Base-by-base conservation (phyloP, 2,797 vertebrate genomes). In the Hippocampus kuda region DNA sequence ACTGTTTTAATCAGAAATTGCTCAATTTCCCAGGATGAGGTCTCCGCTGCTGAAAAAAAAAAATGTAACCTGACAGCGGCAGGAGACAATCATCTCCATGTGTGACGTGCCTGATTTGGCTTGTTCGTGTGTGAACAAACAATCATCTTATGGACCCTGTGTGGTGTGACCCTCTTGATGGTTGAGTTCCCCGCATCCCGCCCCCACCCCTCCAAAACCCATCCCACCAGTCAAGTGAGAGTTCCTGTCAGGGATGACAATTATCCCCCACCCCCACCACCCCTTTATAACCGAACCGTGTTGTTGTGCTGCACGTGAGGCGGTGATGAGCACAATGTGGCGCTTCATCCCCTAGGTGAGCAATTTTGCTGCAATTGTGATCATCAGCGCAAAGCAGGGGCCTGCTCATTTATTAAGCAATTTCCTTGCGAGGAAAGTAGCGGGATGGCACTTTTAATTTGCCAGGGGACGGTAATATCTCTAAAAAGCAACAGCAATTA, bases 1-100 rank as follows among this genome's bases (percentile, higher is more conserved):
- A 90, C 90, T 91, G 93, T 91, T 93, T 93, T 92, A 92, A 90
- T 90, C 91, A 90, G 87, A 91, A 92, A 92, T 91, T 90, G 91
- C 85, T 92, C 91, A 88, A 90, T 92, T 93, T 93, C 89, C 90
- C 87, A 91, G 90, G 91, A 93, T 90, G 90, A 92, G 88, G 88
- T 90, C 89, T 90, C 85, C 79, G 80, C 87, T 87, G 85, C 88
- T 89, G 81, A 62, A 79, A 76, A 57, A 80, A 82, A 84, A 75
- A 87, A 78, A 83, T 75, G 24, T 16, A 89, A 89, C 86, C 87
- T 89, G 88, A 90, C 83, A 86, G 83, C 85, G 77, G 81, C 79
- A 80, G 70, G 83, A 91, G 88, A 89, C 88, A 88, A 88, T 88
- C 88, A 89, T 87, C 80, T 83, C 83, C 81, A 78, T 79, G 81